Conservation (phyloP, 2,797 vertebrate genomes). For the Halcyon smyrnensis region DNA sequence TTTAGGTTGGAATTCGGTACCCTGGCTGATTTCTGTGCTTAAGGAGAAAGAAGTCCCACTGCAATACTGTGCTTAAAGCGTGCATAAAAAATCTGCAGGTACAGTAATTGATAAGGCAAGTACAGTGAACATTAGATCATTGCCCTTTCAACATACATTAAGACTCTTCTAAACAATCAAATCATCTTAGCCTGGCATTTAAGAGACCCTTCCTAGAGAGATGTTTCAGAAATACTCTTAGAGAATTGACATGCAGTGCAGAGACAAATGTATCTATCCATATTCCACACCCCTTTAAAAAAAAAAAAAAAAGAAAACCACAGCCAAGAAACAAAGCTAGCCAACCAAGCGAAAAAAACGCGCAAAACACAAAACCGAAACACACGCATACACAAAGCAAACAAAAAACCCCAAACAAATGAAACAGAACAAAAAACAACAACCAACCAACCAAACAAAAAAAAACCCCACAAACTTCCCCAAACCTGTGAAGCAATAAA, state of each 20-base stretch:
- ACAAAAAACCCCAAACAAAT: no score
- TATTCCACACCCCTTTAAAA: background rate
- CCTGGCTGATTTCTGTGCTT: background rate
- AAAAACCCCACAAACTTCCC: no score
- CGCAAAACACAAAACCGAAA: no score
- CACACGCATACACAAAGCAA: no score
- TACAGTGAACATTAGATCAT: background rate
- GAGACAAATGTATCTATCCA: background rate
- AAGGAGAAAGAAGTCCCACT: background rate
- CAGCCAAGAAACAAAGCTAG: no score
- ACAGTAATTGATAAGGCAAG: background rate
- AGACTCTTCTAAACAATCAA: background rate
- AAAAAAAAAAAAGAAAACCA: no score
- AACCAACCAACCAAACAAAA: no score
- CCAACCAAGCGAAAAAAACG: no score
- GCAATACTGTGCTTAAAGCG: background rate
- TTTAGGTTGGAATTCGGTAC: background rate
- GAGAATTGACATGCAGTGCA: background rate
- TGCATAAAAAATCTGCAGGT: background rate
- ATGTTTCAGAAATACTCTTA: background rate
- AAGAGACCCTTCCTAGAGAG: background rate
- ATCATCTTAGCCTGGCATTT: background rate
- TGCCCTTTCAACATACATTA: background rate
- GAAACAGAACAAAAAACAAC: no score
- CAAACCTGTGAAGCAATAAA: background rate